Base-by-base conservation (phyloP, 2,888 invertebrate species). In the Tupiocoris notatus region DNA sequence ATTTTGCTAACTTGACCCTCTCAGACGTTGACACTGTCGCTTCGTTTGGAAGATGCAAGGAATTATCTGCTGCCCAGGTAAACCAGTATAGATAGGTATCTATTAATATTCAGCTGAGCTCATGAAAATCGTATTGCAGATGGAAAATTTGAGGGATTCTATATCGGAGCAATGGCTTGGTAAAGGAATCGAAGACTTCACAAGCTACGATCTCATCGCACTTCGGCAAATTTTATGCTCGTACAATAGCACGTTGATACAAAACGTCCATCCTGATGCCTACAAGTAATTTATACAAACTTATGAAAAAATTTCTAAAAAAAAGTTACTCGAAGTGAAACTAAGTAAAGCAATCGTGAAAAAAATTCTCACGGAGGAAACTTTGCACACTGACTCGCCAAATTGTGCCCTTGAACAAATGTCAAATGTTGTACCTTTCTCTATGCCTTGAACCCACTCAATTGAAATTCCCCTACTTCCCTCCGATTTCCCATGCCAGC, bases 201-300 rank as follows among this genome's bases (percentile, higher is more conserved):
- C 88, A 0, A 86, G 84, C 79, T 88, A 86, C 77, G 89, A 89
- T 82, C 82, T 89, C 68, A 83, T 81, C 57, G 86, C 87, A 0
- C 81, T 89, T 71, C 83, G 86, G 39, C 87, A 88, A 81, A 87
- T 89, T 78, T 80, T 88, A 1, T 89, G 89, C 80, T 85, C 85
- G n/a, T 87, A 88, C 74, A 87, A 88, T 79, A 82, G 82, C 23
- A 85, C 85, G 21, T 86, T 88, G 78, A 87, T 89, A 64, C 83
- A 83, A 25, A 83, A 84, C 70, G 88, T 89, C 74, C 87, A 86
- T 79, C 85, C 88, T 0, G 83, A 85, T 62, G 86, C 87, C 0
- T 89, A 87, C 77, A 80, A 81, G 81, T 81, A 79, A 59, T 78
- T 67, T 21, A 7, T 39, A n/a, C n/a, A n/a, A n/a, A n/a, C n/a